These are phyloP conservation scores for Omphaloscelis lunosa DNA, from an alignment of 2,888 invertebrate genomes.

Conservation along the genomic window DNA sequence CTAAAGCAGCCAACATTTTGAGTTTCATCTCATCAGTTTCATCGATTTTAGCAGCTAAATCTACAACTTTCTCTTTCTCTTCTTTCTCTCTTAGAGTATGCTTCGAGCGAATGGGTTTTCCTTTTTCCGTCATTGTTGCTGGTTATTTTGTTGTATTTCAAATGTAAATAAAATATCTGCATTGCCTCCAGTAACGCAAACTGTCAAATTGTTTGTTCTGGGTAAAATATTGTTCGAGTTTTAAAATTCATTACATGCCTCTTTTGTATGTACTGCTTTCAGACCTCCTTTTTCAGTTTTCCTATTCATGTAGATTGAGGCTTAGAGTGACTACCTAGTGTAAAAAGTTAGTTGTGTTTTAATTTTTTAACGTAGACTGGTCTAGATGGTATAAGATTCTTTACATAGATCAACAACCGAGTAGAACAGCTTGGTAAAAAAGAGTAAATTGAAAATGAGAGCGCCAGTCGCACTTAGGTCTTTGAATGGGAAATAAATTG, in stretches of 20 bases:
- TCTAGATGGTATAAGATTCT: no score
- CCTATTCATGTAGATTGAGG: not conserved
- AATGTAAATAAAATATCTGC: constrained; percentile 50
- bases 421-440: no score
- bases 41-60: constrained; percentile 84
- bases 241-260: constrained; percentile 32
- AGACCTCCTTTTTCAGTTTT: not conserved
- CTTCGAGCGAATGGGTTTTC: constrained; percentile 71
- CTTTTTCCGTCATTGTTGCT: constrained; percentile 73
- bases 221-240: constrained; percentile 49
- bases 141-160: constrained; percentile 29
- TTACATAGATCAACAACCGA: not conserved
- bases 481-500: no score
- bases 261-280: not conserved
- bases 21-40: constrained; percentile 89
- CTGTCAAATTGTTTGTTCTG: constrained; percentile 11
- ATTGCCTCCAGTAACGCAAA: constrained; percentile 27
- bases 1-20: constrained; percentile 84
- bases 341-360: no score
- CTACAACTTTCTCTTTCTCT: constrained; percentile 78
- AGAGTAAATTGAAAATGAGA: no score
- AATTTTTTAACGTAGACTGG: no score
- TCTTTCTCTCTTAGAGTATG: constrained; percentile 70
- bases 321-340: not conserved
- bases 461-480: no score